These are phyloP conservation scores for Tenthredo scrophulariae DNA, from an alignment of 2,888 invertebrate genomes.

Conservation along the genomic window DNA sequence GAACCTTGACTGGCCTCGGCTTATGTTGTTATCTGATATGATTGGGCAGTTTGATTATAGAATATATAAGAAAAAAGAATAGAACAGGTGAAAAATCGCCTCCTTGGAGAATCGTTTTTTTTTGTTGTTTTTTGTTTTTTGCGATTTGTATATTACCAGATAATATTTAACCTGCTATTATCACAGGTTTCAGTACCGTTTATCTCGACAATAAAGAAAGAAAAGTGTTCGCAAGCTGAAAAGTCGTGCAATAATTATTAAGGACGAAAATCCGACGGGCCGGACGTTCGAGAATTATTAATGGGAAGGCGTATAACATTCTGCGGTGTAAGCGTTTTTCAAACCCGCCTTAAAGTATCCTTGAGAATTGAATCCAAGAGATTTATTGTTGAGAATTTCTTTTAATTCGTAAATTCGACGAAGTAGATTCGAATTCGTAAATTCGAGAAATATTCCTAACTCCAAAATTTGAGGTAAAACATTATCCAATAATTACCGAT, in stretches of 20 bases:
- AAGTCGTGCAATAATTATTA: slow-evolving; percentile 19
- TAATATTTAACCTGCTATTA: slow-evolving; percentile 10
- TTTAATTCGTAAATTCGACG: background rate
- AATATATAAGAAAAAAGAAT: no score
- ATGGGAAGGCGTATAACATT: background rate
- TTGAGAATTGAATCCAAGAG: background rate
- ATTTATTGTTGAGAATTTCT: background rate
- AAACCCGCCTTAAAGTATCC: slow-evolving; percentile 24
- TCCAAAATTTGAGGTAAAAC: background rate
- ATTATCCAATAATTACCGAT: background rate
- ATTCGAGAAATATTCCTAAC: background rate
- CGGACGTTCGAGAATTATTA: slow-evolving; percentile 28
- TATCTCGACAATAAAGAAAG: slow-evolving; percentile 19
- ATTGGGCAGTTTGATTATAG: background rate
- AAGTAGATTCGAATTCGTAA: no score
- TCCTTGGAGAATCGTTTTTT: background rate
- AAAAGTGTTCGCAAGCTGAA: slow-evolving; percentile 13
- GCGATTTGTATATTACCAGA: background rate
- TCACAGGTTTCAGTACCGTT: background rate
- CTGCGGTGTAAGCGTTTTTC: slow-evolving; percentile 27
- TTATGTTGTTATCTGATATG: background rate
- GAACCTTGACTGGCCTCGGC: background rate
- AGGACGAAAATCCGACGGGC: background rate
- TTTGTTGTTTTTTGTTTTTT: background rate
- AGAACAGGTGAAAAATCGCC: background rate